A percentile compares a stretch with the other conserved stretches of the same genome.
Conservation (phyloP, 2,888 invertebrate species). For the Torymus tubicola region DNA sequence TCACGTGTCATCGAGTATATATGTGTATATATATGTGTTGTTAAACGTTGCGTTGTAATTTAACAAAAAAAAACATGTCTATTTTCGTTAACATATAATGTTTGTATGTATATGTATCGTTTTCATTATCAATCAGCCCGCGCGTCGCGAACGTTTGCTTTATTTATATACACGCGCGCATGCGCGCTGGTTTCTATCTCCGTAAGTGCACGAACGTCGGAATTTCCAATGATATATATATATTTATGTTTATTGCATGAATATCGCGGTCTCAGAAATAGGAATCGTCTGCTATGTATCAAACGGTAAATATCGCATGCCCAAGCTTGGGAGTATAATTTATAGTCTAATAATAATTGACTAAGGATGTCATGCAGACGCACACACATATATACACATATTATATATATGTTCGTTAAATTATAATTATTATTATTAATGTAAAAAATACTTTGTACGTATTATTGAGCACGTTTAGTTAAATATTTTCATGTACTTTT, state of each 20-base stretch:
- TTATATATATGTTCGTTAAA: neutral
- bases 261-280: neutral
- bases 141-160: too few species aligned
- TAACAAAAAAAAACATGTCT: too few species aligned
- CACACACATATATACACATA: too few species aligned
- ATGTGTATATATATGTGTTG: too few species aligned
- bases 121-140: neutral
- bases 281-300: neutral
- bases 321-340: neutral
- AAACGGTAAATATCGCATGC: neutral
- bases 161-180: neutral
- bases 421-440: too few species aligned
- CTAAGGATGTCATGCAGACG: slow-evolving; percentile 1
- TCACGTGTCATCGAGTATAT: too few species aligned
- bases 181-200: slow-evolving; percentile 3
- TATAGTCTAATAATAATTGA: slow-evolving; percentile 2
- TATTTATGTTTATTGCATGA: slow-evolving; percentile 11
- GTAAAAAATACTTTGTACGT: too few species aligned
- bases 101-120: too few species aligned
- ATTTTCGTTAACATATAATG: too few species aligned
- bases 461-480: too few species aligned
- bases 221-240: neutral
- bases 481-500: too few species aligned
- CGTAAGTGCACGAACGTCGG: neutral
- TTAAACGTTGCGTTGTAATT: too few species aligned